Percentiles rank a stretch among this genome's conserved stretches.
Conservation (phyloP, 2,888 invertebrate species). For the Lithophane ornitopus region DNA sequence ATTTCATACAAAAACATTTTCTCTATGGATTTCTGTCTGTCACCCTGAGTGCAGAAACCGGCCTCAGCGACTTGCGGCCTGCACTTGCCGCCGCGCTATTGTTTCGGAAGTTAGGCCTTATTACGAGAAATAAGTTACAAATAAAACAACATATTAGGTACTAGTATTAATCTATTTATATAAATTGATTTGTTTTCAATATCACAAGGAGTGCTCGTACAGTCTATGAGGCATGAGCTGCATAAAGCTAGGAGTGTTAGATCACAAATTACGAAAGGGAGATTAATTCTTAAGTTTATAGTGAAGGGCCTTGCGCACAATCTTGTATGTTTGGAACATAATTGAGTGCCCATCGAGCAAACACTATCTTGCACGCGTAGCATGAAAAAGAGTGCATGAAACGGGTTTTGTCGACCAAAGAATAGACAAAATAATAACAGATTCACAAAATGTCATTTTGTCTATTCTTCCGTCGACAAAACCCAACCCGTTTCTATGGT, state of each 20-base stretch:
- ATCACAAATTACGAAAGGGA: constrained; percentile 67
- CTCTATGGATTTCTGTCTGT: neutral
- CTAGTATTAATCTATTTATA: constrained; percentile 65
- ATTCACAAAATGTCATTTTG: too few species aligned
- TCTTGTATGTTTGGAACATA: neutral
- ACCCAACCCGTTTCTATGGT: too few species aligned
- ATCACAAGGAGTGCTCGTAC: constrained; percentile 86
- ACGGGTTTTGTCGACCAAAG: too few species aligned
- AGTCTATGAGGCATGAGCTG: constrained; percentile 79
- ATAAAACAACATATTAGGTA: constrained; percentile 34
- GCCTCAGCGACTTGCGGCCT: neutral
- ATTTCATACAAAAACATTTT: neutral
- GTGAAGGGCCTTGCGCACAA: constrained; percentile 28
- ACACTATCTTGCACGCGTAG: neutral
- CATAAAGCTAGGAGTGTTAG: constrained; percentile 75
- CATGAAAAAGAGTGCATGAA: too few species aligned
- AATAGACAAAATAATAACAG: too few species aligned
- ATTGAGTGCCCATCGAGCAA: neutral
- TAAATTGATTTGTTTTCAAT: constrained; percentile 77
- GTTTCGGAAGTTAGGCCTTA: too few species aligned
- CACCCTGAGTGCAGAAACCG: too few species aligned
- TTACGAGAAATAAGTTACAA: constrained; percentile 3
- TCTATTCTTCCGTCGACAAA: too few species aligned
- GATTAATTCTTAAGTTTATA: constrained; percentile 32
- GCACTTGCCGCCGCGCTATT: neutral